These are phyloP conservation scores for Vespertilio murinus DNA, from an alignment of 2,797 vertebrate species.

Conservation along the genomic window DNA sequence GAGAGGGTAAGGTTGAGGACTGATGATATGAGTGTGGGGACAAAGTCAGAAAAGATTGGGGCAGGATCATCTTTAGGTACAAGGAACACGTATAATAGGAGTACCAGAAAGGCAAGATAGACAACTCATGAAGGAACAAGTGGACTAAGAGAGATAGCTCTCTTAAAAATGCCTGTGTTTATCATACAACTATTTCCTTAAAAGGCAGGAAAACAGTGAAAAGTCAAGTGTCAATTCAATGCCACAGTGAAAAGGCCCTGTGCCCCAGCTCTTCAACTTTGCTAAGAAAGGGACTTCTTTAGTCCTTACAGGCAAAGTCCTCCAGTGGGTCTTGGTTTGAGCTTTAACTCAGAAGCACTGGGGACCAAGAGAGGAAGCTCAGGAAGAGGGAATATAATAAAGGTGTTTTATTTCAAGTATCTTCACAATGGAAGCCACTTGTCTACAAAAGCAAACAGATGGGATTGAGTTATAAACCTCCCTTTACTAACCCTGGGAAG, in stretches of 20 bases:
- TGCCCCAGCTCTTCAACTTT: neutral
- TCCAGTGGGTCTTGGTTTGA: neutral
- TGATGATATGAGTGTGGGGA: neutral
- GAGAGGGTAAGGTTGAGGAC: neutral
- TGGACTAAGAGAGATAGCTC: neutral
- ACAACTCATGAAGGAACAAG: neutral
- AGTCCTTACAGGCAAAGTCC: neutral
- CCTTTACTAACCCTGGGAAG: neutral
- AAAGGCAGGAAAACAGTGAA: neutral
- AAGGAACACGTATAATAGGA: neutral
- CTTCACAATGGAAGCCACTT: constrained; percentile 44
- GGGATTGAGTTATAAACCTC: constrained; percentile 57
- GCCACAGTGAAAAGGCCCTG: neutral
- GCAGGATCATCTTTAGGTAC: neutral
- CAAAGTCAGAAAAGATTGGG: neutral
- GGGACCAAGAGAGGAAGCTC: neutral
- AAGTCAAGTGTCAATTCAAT: neutral
- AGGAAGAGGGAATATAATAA: neutral
- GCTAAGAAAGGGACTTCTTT: constrained; percentile 4
- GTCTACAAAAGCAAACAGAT: neutral
- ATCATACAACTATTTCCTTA: neutral
- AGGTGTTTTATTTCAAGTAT: constrained; percentile 47
- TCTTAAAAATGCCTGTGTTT: neutral
- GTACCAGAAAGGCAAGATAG: neutral
- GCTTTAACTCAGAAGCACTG: neutral